Conservation (phyloP, 2,113 vertebrate genomes). For the Microtus oregoni region DNA sequence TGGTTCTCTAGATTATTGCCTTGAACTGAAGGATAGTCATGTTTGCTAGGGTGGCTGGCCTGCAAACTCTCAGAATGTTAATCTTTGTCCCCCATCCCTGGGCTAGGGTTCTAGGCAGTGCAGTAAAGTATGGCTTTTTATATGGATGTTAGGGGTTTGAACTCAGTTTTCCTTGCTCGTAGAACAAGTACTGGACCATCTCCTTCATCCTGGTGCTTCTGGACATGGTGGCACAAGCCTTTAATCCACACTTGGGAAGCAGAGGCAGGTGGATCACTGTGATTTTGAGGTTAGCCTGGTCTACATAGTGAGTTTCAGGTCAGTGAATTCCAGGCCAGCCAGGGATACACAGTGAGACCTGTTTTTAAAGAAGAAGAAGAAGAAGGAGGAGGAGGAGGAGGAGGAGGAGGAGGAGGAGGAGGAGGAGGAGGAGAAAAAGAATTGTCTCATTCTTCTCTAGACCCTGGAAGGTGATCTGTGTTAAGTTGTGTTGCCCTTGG, state of each 20-base stretch:
- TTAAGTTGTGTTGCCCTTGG: neutral
- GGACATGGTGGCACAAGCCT: neutral
- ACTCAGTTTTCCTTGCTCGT: neutral
- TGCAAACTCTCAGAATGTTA: neutral
- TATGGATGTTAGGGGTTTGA: neutral
- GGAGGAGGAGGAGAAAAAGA: no score
- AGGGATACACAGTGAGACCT: neutral
- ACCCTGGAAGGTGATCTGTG: neutral
- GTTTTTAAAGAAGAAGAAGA: no score
- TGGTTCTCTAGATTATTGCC: neutral
- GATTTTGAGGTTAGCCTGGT: neutral
- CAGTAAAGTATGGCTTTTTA: neutral
- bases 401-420: no score
- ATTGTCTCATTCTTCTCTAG: neutral
- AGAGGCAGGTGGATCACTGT: neutral
- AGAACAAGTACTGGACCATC: neutral
- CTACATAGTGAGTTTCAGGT: neutral
- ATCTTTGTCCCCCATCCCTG: neutral
- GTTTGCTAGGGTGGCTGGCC: neutral
- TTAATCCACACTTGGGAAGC: neutral
- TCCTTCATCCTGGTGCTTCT: neutral
- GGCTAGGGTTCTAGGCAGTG: neutral
- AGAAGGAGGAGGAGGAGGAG: no score
- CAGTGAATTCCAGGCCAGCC: neutral
- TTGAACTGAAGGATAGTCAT: neutral